These are phyloP conservation scores for Cricetomys ansorgei DNA, from an alignment of 2,113 vertebrate genomes.

Conservation along the genomic window DNA sequence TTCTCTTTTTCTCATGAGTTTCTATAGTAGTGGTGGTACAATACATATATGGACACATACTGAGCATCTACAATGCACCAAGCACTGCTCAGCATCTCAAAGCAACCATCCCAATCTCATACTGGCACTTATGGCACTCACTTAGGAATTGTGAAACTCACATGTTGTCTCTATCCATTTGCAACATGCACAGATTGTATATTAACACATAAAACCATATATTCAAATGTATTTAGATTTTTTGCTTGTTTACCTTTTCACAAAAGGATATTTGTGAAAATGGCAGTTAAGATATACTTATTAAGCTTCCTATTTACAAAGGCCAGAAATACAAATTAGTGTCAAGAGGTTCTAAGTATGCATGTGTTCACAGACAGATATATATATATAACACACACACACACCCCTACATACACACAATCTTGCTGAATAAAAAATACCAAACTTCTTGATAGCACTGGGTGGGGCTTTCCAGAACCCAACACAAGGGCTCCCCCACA, in stretches of 20 bases:
- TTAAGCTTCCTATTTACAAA: constrained; percentile 56
- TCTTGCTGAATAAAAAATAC: not conserved
- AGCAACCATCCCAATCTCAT: not conserved
- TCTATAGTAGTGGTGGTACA: not conserved
- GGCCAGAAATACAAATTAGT: constrained; percentile 25
- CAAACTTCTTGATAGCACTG: not conserved
- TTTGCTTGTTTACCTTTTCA: constrained; percentile 9
- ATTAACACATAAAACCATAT: not conserved
- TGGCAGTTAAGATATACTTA: constrained; percentile 20
- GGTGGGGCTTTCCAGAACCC: not conserved
- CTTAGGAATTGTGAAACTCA: not conserved
- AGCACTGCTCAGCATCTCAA: not conserved
- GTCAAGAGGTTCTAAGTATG: not conserved
- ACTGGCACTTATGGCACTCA: not conserved
- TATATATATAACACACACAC: too few species aligned
- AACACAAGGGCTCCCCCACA: not conserved
- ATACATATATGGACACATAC: not conserved
- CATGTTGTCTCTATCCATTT: not conserved
- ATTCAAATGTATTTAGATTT: not conserved
- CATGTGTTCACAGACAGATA: not conserved
- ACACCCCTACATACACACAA: too few species aligned
- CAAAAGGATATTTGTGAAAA: constrained; percentile 9
- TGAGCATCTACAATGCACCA: not conserved
- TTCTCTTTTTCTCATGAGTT: constrained; percentile 1
- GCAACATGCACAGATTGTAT: not conserved